Evolutionary conservation across 2,113 vertebrate species (phyloP).

Genomic region (Oncorhynchus mykiss): DNA sequence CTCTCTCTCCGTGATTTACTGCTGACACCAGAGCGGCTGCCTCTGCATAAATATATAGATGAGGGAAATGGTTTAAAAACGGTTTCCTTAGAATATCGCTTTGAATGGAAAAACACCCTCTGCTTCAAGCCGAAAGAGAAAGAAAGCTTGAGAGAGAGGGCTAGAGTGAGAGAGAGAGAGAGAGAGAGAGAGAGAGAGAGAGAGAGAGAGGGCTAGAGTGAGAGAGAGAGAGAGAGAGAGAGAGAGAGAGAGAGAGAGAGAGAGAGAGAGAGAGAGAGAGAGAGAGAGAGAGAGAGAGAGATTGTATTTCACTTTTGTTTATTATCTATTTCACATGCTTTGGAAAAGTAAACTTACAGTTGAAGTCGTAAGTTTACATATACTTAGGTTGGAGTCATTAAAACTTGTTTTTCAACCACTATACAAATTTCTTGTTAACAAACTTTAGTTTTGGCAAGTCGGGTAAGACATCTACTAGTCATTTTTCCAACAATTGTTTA

Average conservation of each 20-base stretch:
- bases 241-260: neutral
- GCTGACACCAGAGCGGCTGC: neutral
- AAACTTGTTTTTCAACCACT: no score
- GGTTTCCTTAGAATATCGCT: neutral
- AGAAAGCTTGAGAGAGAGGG: neutral
- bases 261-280: neutral
- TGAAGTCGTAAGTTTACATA: no score
- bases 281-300: neutral
- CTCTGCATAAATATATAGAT: constrained; percentile 9
- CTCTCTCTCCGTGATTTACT: neutral
- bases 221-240: neutral
- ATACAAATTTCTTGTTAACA: no score
- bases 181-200: neutral
- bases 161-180: neutral
- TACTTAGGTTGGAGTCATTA: no score
- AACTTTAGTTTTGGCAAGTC: no score
- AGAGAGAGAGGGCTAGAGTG: neutral
- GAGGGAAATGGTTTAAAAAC: constrained; percentile 1
- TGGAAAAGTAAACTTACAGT: no score
- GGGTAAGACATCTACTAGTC: no score
- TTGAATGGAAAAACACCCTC: neutral
- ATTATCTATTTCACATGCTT: no score
- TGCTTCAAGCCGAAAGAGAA: neutral
- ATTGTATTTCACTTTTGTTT: neutral
- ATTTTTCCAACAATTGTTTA: no score